Evolutionary conservation across 1,140 invertebrate genomes (phyloP), one percentile per base, ranked within the genome.

Genomic region (Cheumatopsyche charites): DNA sequence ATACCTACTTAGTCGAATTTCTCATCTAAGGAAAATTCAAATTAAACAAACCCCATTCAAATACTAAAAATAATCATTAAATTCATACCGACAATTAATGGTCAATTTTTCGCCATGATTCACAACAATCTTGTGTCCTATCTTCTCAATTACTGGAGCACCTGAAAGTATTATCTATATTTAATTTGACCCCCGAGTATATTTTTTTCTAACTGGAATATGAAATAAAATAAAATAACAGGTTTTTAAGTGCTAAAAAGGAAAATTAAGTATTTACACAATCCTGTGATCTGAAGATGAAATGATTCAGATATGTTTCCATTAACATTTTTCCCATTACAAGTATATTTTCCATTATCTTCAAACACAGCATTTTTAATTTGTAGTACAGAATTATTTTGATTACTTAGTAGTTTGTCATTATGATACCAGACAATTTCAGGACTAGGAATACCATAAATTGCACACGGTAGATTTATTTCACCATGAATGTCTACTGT

Each of bases 301-400:
- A 67, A 45, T 6, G 3, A n/a, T 3, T 49, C 42, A 21, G 19
- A 11, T 25, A 55, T 41, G 4, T 17, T 25, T 5, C 47, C 81
- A 70, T 77, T 81, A 0, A 77, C 79, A 75, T 83, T 82, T 29
- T 80, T 73, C 1, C 77, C 79, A 21, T 73, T 61, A 75, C 82
- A 83, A 0, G 41, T 26, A 65, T 83, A 83, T 2, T 71, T 6
- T 0, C 81, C 82, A 1, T 80, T 49, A 55, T 81, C 69, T n/a
- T 73, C 63, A 58, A 83, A 80, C 29, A 80, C 76, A 0, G 80
- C 76, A 61, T 73, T 78, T 11, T 78, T 67, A 2, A 83, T 74
- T 2, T 67, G 66, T 5, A 82, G 23, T 0, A 63, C 72, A 1
- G 73, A 61, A 23, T 74, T 70, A 13, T 55, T 55, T 13, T 61